A percentile compares a stretch with the other conserved stretches of the same genome.
phyloP scores from a whole-genome alignment of 2,888 invertebrate species.

The Drosophila nr. perissopoda region DNA sequence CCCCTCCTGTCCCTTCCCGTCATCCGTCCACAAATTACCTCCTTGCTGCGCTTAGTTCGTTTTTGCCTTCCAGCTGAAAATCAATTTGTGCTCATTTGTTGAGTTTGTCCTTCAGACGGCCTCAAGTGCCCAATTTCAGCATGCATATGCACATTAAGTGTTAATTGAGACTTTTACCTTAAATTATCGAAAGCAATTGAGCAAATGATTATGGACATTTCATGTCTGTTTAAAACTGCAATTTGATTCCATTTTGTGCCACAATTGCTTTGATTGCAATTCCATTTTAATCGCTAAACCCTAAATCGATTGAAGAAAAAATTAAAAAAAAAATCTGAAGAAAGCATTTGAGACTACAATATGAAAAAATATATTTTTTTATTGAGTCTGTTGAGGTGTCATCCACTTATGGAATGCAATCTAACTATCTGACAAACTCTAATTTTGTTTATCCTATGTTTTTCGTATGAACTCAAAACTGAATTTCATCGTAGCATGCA shows the following conservation, averaged over 20 bases:
- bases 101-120: constrained; percentile 8
- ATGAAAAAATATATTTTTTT: too few relatives aligned
- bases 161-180: constrained; percentile 5
- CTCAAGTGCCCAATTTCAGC: constrained; percentile 1
- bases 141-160: constrained; percentile 20
- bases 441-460: too few relatives aligned
- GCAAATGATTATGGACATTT: background rate
- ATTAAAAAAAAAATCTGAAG: background rate
- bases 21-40: background rate
- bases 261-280: background rate
- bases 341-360: background rate
- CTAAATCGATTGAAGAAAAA: background rate
- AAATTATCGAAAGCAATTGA: constrained; percentile 1
- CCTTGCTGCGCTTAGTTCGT: background rate
- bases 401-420: too few relatives aligned
- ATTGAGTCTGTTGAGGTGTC: too few relatives aligned
- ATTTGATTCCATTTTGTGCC: background rate
- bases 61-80: constrained; percentile 1
- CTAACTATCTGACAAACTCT: too few relatives aligned
- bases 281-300: background rate
- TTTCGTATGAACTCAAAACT: too few relatives aligned
- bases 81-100: constrained; percentile 39
- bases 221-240: background rate
- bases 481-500: too few relatives aligned
- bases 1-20: too few relatives aligned